A percentile compares a stretch with the other conserved stretches of the same genome.
Conservation (phyloP, 2,888 invertebrate species). For the Dynastes grantii region DNA sequence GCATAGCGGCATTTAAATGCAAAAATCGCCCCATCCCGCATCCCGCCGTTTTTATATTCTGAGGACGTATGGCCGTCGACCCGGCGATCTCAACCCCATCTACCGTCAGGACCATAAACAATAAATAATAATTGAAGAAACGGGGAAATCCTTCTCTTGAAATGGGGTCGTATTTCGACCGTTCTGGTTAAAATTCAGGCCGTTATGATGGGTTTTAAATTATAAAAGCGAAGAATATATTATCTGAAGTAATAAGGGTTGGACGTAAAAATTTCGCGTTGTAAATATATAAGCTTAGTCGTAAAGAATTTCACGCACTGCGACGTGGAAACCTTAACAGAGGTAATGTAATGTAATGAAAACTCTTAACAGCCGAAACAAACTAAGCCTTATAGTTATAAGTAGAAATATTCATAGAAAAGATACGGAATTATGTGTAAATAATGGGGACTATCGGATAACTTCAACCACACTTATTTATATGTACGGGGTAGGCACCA, state of each 20-base stretch:
- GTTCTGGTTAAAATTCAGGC: background rate
- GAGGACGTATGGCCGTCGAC: slow-evolving; percentile 26
- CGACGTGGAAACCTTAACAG: too few relatives aligned
- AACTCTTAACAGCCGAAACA: too few relatives aligned
- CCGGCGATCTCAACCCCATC: slow-evolving; percentile 20
- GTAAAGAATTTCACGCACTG: too few relatives aligned
- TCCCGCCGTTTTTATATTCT: slow-evolving; percentile 34
- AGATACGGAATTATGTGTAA: too few relatives aligned
- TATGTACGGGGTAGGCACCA: too few relatives aligned
- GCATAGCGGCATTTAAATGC: slow-evolving; percentile 38
- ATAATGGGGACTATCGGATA: too few relatives aligned
- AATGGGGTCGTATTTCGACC: slow-evolving; percentile 15
- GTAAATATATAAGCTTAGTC: background rate
- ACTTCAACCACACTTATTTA: too few relatives aligned
- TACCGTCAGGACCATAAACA: slow-evolving; percentile 33
- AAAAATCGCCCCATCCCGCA: slow-evolving; percentile 6
- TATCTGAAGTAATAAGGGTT: background rate
- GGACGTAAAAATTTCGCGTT: background rate
- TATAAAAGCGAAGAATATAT: slow-evolving; percentile 13
- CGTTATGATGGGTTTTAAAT: slow-evolving; percentile 1
- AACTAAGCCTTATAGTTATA: too few relatives aligned
- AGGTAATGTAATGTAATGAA: too few relatives aligned
- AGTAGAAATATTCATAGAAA: too few relatives aligned
- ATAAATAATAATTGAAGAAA: slow-evolving; percentile 42
- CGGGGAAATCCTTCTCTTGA: slow-evolving; percentile 2